Conservation (phyloP, 2,113 vertebrate genomes). For the Ceyx melanurus region DNA sequence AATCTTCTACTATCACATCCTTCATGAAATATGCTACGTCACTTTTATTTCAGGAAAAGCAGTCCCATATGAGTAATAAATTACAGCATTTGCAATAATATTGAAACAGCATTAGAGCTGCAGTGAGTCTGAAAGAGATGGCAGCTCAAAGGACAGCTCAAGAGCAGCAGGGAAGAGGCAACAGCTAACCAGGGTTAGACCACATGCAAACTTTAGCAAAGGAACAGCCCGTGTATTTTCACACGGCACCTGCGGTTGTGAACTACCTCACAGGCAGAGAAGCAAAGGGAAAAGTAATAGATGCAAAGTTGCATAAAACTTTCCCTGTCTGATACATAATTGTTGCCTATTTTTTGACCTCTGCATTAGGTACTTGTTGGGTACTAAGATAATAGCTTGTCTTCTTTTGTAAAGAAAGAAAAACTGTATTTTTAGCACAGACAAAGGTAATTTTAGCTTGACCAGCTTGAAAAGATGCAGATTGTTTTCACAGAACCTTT, state of each 20-base stretch:
- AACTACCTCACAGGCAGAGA: not conserved
- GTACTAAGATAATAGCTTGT: not conserved
- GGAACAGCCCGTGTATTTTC: not conserved
- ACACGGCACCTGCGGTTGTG: not conserved
- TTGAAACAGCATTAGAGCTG: not conserved
- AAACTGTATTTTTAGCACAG: not conserved
- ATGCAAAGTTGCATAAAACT: not conserved
- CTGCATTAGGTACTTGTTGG: not conserved
- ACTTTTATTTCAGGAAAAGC: not conserved
- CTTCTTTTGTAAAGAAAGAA: not conserved
- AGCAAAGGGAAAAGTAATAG: not conserved
- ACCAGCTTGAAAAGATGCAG: conserved; percentile 28
- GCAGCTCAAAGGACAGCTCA: not conserved
- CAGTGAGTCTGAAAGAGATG: not conserved
- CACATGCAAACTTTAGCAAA: rapidly evolving
- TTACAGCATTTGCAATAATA: not conserved
- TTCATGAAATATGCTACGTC: not conserved
- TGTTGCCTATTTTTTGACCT: not conserved
- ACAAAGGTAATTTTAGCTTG: not conserved
- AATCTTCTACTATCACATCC: not conserved
- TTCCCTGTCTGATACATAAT: not conserved
- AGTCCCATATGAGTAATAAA: not conserved
- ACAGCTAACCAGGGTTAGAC: not conserved
- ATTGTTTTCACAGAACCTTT: not conserved
- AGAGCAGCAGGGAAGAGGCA: not conserved